Percentiles rank a stretch among this genome's conserved stretches.
phyloP scores from a whole-genome alignment of 2,113 vertebrate species.

The Orycteropus afer region DNA sequence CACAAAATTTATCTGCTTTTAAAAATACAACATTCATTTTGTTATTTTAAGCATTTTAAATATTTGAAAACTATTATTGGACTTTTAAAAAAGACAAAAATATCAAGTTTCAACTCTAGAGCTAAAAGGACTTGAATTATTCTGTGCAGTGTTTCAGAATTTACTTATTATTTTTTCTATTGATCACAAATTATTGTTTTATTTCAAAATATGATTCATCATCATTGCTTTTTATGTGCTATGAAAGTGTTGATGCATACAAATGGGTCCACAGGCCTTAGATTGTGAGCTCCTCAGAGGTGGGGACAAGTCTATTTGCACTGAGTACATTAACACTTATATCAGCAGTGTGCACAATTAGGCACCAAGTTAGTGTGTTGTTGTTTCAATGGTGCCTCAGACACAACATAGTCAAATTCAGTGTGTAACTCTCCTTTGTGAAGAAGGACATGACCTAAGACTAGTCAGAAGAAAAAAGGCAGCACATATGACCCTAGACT shows the following conservation, averaged over 20 bases:
- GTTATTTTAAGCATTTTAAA: background rate
- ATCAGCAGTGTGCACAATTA: background rate
- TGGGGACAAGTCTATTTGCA: background rate
- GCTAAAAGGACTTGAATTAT: background rate
- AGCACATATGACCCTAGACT: background rate
- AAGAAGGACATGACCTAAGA: background rate
- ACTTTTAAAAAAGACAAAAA: background rate
- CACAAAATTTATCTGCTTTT: background rate
- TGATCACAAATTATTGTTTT: background rate
- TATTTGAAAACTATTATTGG: constrained; percentile 23
- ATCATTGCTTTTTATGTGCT: background rate
- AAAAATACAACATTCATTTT: background rate
- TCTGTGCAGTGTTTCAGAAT: background rate
- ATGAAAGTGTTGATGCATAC: rapidly evolving
- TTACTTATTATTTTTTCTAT: background rate
- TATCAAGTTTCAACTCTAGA: background rate
- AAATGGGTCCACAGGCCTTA: background rate
- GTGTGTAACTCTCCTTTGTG: background rate
- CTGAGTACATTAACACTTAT: background rate
- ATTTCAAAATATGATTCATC: background rate
- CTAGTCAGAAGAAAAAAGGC: background rate
- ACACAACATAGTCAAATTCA: background rate
- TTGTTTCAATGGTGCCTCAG: background rate
- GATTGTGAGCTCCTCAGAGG: background rate
- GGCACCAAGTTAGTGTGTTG: background rate